phyloP scores from a whole-genome alignment of 2,888 invertebrate genomes.

The Gibbula magus region DNA sequence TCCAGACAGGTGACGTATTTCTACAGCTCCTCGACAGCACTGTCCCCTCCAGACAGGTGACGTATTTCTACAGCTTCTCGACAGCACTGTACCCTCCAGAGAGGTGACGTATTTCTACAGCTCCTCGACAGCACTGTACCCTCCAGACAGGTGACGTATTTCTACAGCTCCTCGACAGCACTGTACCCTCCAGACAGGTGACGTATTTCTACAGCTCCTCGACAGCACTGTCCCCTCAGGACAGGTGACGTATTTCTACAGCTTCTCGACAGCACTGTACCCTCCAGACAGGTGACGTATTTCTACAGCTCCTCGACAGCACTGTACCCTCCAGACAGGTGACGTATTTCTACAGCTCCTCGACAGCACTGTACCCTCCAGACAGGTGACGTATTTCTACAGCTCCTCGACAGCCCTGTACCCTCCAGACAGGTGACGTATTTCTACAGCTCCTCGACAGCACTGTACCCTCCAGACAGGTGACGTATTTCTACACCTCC shows the following conservation, averaged over 20 bases:
- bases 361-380: slow-evolving; percentile 32
- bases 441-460: slow-evolving; percentile 31
- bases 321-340: slow-evolving; percentile 36
- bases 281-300: slow-evolving; percentile 35
- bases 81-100: slow-evolving; percentile 33
- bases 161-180: slow-evolving; percentile 32
- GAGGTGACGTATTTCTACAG: slow-evolving; percentile 28
- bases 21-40: slow-evolving; percentile 33
- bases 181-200: slow-evolving; percentile 37
- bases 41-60: slow-evolving; percentile 36
- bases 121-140: slow-evolving; percentile 35
- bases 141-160: slow-evolving; percentile 35
- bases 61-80: slow-evolving; percentile 24
- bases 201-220: slow-evolving; percentile 19
- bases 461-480: slow-evolving; percentile 34
- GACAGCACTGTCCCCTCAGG: slow-evolving; percentile 33
- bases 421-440: slow-evolving; percentile 36
- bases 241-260: slow-evolving; percentile 29
- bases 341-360: slow-evolving; percentile 22
- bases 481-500: slow-evolving; percentile 22
- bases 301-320: slow-evolving; percentile 32
- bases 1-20: slow-evolving; percentile 34
- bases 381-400: slow-evolving; percentile 31
- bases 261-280: slow-evolving; percentile 34
- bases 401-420: slow-evolving; percentile 33